These are phyloP conservation scores for Conomelus anceps DNA, from an alignment of 2,888 invertebrate genomes.

Conservation along the genomic window DNA sequence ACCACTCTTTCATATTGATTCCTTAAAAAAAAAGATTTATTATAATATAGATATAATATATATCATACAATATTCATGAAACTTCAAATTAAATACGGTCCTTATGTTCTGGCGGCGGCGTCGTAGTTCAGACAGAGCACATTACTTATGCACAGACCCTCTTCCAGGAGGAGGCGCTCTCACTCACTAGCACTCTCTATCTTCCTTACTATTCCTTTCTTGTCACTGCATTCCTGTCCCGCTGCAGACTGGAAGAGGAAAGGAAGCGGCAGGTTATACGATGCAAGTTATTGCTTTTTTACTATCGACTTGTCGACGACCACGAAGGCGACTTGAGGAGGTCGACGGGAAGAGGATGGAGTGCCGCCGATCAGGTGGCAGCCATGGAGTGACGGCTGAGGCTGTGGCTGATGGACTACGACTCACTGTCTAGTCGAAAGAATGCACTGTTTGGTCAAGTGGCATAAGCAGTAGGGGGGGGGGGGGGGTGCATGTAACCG, in stretches of 20 bases:
- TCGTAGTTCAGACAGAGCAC: neutral
- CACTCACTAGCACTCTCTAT: neutral
- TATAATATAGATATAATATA: too few species aligned
- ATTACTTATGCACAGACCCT: neutral
- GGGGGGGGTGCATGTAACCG: neutral
- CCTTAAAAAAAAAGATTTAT: too few species aligned
- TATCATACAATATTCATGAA: neutral
- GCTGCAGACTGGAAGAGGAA: neutral
- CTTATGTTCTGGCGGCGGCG: neutral
- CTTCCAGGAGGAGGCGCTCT: neutral
- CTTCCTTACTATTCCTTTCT: neutral
- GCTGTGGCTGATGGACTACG: too few species aligned
- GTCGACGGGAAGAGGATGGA: too few species aligned
- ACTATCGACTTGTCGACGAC: neutral
- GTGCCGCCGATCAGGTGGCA: too few species aligned
- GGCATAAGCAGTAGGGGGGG: neutral
- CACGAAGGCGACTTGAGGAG: neutral
- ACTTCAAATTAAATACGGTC: neutral
- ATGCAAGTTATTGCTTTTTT: neutral
- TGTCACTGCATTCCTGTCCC: neutral
- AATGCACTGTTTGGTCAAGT: neutral
- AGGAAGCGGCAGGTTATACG: neutral
- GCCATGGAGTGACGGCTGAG: neutral
- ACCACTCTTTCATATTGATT: too few species aligned
- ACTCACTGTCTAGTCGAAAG: neutral